phyloP scores from a whole-genome alignment of 2,888 invertebrate genomes.

The Carabus problematicus region DNA sequence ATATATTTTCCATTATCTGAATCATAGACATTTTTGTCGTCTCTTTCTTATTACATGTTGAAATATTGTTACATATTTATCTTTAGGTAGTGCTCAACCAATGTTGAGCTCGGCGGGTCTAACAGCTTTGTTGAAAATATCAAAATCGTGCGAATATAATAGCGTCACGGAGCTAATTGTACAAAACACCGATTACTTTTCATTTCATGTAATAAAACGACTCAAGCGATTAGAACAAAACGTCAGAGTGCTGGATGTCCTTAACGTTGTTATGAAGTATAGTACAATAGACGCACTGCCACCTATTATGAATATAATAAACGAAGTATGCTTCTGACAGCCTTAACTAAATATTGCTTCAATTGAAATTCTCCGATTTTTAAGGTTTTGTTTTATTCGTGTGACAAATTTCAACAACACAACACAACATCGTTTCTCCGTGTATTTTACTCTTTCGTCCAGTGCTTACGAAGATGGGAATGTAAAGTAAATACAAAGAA shows the following conservation, averaged over 20 bases:
- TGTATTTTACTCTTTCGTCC: slow-evolving; percentile 74
- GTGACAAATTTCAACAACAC: slow-evolving; percentile 65
- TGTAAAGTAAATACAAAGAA: slow-evolving; percentile 50
- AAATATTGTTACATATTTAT: background rate
- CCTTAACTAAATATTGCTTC: background rate
- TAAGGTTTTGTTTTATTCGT: slow-evolving; percentile 68
- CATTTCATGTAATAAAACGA: slow-evolving; percentile 71
- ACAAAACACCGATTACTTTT: slow-evolving; percentile 76
- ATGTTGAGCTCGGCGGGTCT: slow-evolving; percentile 69
- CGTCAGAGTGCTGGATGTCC: slow-evolving; percentile 72
- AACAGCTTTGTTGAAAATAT: slow-evolving; percentile 65
- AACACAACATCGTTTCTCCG: slow-evolving; percentile 70
- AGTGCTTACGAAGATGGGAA: slow-evolving; percentile 68
- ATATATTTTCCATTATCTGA: slow-evolving; percentile 23
- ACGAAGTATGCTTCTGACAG: slow-evolving; percentile 64
- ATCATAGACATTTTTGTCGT: background rate
- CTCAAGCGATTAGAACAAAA: slow-evolving; percentile 70
- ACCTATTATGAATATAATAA: slow-evolving; percentile 72
- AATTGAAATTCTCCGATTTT: slow-evolving; percentile 28
- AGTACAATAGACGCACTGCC: slow-evolving; percentile 70
- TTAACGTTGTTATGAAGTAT: slow-evolving; percentile 75
- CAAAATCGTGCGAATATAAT: slow-evolving; percentile 64
- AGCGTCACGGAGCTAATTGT: slow-evolving; percentile 69
- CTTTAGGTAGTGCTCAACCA: slow-evolving; percentile 70
- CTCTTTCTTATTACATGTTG: background rate